Base-by-base conservation (phyloP, 1,140 invertebrate species). In the Artemia franciscana region DNA sequence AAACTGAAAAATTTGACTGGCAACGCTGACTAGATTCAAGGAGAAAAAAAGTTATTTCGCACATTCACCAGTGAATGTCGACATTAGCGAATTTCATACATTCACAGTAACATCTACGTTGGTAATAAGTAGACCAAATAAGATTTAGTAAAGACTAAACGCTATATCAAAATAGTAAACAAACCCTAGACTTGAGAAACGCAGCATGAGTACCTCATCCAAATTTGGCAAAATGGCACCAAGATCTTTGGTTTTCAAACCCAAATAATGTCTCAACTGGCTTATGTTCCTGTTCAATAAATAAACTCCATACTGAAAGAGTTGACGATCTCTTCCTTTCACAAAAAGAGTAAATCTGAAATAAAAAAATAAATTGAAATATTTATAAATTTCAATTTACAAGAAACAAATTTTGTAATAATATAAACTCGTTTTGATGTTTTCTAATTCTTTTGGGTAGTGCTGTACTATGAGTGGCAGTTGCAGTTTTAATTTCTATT, bases 221-320 rank as follows among this genome's bases (percentile, higher is more conserved):
- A 89, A 73, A 74, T 88, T 89, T 0, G 79, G 78, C 67, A 91
- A 74, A 0, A 86, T 90, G 39, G 80, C 76, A 63, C 83, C 72
- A 58, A 88, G 74, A 72, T 88, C 83, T 23, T 73, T 72, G 1
- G 83, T 86, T 4, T 79, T 75, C 61, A 85, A 74, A 4, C 80
- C 82, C 67, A 81, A 83, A 64, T 82, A 80, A 77, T 80, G 86
- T 65, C 85, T 73, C 26, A 90, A 72, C 72, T 90, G 87, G 58
- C 84, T 84, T 65, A 91, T 85, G 72, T 90, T 88, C 74, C 89
- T 88, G 68, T 90, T 90, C n/a, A 91, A 71, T 21, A 91, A 73
- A 72, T 84, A 90, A 18, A 90, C 85, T 57, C 81, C 88, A 73
- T 90, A 89, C 67, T 82, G 80, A 73, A 84, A 90, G 68, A 81